Evolutionary conservation across 2,888 invertebrate genomes (phyloP).

Genomic region (Polia nebulosa): DNA sequence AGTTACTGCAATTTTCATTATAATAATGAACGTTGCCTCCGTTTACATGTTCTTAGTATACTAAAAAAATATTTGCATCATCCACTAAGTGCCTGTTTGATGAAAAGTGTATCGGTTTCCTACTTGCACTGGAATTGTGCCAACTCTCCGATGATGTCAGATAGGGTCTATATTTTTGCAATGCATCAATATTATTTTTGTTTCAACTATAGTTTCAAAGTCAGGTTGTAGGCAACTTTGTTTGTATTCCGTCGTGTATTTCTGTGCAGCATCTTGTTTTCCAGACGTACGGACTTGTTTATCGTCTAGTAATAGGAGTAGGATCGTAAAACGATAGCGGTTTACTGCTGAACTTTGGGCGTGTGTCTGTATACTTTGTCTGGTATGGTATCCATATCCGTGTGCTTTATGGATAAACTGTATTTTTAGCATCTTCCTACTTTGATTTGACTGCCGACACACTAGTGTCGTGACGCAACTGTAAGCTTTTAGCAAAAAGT

Average conservation of each 20-base stretch:
- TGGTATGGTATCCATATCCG: constrained; percentile 53
- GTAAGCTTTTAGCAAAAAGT: constrained; percentile 78
- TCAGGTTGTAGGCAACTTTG: constrained; percentile 68
- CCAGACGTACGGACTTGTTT: constrained; percentile 80
- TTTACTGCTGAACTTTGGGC: constrained; percentile 76
- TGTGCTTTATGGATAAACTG: constrained; percentile 43
- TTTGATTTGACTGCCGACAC: constrained; percentile 16
- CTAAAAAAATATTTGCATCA: constrained; percentile 50
- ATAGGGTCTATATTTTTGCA: constrained; percentile 55
- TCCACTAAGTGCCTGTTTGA: constrained; percentile 64
- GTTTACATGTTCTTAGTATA: constrained; percentile 39
- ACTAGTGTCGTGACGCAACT: constrained; percentile 74
- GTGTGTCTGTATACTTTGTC: constrained; percentile 73
- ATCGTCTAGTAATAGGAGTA: constrained; percentile 80
- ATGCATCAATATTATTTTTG: constrained; percentile 51
- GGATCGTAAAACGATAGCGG: constrained; percentile 82
- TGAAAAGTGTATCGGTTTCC: constrained; percentile 69
- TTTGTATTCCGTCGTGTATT: constrained; percentile 83
- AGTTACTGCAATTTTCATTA: constrained; percentile 56
- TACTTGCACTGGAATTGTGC: constrained; percentile 73
- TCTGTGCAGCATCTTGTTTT: constrained; percentile 80
- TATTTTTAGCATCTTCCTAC: constrained; percentile 29
- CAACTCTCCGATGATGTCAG: constrained; percentile 68
- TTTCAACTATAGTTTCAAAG: constrained; percentile 60
- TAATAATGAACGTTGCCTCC: constrained; percentile 46